Conservation (phyloP, 2,113 vertebrate species). For the Pungitius pungitius region DNA sequence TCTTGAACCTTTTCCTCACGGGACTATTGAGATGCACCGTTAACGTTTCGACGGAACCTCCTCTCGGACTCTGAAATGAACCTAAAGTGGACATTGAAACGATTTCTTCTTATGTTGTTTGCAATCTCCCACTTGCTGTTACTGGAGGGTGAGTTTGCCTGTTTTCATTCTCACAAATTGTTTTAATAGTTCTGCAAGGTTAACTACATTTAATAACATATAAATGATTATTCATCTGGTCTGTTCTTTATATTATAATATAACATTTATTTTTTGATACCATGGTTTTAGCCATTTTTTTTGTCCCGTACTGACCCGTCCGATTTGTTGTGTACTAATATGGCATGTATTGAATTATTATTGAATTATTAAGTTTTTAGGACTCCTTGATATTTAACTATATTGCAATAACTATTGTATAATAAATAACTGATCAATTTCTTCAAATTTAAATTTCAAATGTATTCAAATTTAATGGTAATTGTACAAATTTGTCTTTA, state of each 20-base stretch:
- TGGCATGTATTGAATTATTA: too few relatives aligned
- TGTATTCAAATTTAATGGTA: neutral
- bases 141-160: conserved; percentile 88
- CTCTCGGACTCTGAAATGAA: conserved; percentile 92
- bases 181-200: neutral
- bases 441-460: too few relatives aligned
- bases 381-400: neutral
- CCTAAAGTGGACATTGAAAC: conserved; percentile 88
- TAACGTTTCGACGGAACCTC: conserved; percentile 78
- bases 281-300: neutral
- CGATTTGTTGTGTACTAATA: neutral
- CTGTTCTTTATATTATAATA: neutral
- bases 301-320: neutral
- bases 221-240: neutral
- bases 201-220: neutral
- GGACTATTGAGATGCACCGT: conserved; percentile 84
- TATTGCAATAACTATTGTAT: neutral
- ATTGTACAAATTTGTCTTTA: conserved; percentile 70
- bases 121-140: conserved; percentile 86
- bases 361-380: too few relatives aligned
- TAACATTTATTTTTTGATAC: neutral
- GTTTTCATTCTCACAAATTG: neutral
- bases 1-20: conserved; percentile 47
- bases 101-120: conserved; percentile 89
- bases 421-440: neutral